phyloP scores from a whole-genome alignment of 2,888 invertebrate genomes.

The Chydorus sphaericus region DNA sequence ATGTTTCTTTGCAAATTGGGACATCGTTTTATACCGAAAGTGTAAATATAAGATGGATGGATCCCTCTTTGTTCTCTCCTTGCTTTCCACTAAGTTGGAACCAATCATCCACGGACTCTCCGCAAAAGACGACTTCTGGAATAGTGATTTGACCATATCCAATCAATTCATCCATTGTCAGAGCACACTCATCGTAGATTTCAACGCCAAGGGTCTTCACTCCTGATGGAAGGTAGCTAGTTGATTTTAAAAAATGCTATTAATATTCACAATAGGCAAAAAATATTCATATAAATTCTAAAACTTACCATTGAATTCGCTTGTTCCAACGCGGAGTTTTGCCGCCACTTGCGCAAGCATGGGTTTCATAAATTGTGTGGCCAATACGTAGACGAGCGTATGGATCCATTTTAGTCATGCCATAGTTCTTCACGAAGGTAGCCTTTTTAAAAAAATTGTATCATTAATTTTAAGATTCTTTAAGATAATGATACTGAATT shows the following conservation, averaged over 20 bases:
- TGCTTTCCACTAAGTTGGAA: constrained; percentile 84
- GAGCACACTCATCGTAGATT: constrained; percentile 92
- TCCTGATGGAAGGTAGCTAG: constrained; percentile 69
- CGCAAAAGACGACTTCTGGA: constrained; percentile 57
- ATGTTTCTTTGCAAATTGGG: not conserved
- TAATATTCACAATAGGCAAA: not conserved
- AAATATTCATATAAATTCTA: not conserved
- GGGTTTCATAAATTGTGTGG: constrained; percentile 88
- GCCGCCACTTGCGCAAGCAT: constrained; percentile 84
- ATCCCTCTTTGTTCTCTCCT: constrained; percentile 85
- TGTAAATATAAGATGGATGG: constrained; percentile 77
- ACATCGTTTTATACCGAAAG: constrained; percentile 29
- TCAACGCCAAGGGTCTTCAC: constrained; percentile 79
- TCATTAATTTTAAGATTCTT: not conserved
- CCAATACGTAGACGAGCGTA: constrained; percentile 85
- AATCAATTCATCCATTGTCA: constrained; percentile 87
- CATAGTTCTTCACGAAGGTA: constrained; percentile 85
- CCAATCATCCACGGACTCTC: constrained; percentile 90
- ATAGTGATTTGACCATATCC: constrained; percentile 87
- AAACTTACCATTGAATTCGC: constrained; percentile 67
- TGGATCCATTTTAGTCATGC: constrained; percentile 88
- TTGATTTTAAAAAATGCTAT: constrained; percentile 15
- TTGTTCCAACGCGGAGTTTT: constrained; percentile 94
- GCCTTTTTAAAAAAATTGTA: constrained; percentile 37
- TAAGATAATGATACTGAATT: not conserved